Base-by-base conservation (phyloP, 2,797 vertebrate genomes). In the Halcyon smyrnensis region DNA sequence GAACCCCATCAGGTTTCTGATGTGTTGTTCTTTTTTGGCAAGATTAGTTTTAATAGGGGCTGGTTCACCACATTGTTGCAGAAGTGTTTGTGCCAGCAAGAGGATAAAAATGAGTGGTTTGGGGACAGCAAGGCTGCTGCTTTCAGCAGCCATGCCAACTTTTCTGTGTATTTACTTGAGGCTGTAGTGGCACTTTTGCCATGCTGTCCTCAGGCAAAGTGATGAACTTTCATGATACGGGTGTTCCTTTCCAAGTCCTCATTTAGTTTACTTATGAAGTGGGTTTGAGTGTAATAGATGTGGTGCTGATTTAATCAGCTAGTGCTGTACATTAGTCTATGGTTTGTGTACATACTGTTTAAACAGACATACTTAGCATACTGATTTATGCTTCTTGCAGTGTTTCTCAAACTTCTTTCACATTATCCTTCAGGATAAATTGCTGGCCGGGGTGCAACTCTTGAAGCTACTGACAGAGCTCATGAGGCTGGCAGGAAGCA, bases 261-360 rank as follows among this genome's bases (percentile, higher is more conserved):
- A 12, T 56, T 85, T 84, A 71, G 71, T 87, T 93, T 84, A 37
- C 2, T 3, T 76, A 50, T 25, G 71, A 48, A 79, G 64, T 56
- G 59, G 4, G 43, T 88, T 76, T 90, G 27, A 65, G 36, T 46
- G 6, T 77, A 86, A 87, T 71, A 71, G 69, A 68, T 83, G 64
- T 71, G 28, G 69, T 70, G 25, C 64, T 89, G 91, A 64, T 92
- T 90, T 76, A 90, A 94, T 87, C 84, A 84, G 27, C 18, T 54
- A 59, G 51, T 46, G 25, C 21, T 79, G 5, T 73, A 43, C 20
- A 25, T 60, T 70, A 68, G 45, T 79, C 90, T 67, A 59, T 82
- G 60, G 41, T 51, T 87, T 82, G 51, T 77, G n/a, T 76, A 32
- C 13, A 4, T 12, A 5, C 9, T 92, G 12, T 73, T 90, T 81